Percentiles rank a stretch among this genome's conserved stretches.
Conservation (phyloP, 1,140 invertebrate species). For the Drosophila parvula region DNA sequence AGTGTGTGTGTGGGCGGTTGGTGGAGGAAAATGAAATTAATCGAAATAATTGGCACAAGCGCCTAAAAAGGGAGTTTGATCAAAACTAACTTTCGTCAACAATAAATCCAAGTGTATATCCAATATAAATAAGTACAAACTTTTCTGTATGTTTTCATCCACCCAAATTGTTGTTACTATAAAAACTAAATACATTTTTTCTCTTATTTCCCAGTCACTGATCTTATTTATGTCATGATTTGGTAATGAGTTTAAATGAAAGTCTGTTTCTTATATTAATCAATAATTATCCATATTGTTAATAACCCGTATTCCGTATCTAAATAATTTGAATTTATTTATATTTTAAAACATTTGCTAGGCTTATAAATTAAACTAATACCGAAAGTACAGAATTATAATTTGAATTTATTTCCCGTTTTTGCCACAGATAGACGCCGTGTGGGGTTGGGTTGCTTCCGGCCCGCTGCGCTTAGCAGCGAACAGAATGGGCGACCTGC, state of each 20-base stretch:
- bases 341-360: neutral
- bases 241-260: neutral
- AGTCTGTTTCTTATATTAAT: too few relatives aligned
- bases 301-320: neutral
- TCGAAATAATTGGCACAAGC: constrained; percentile 4
- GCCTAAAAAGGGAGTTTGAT: neutral
- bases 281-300: too few relatives aligned
- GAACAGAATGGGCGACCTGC: constrained; percentile 88
- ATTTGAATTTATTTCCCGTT: neutral
- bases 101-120: neutral
- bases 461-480: constrained; percentile 91
- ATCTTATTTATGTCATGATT: neutral
- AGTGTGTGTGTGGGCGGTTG: constrained; percentile 49
- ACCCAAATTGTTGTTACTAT: too few relatives aligned
- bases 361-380: neutral
- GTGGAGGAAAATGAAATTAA: constrained; percentile 34
- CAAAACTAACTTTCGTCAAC: neutral
- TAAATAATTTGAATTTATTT: neutral
- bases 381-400: neutral
- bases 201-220: neutral
- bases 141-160: too few relatives aligned
- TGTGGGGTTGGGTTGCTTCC: constrained; percentile 94
- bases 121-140: neutral
- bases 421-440: constrained; percentile 91
- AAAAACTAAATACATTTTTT: too few relatives aligned